Percentiles rank a stretch among this genome's conserved stretches.
Conservation (phyloP, 2,797 vertebrate species). For the Melanotaenia pygmaea region DNA sequence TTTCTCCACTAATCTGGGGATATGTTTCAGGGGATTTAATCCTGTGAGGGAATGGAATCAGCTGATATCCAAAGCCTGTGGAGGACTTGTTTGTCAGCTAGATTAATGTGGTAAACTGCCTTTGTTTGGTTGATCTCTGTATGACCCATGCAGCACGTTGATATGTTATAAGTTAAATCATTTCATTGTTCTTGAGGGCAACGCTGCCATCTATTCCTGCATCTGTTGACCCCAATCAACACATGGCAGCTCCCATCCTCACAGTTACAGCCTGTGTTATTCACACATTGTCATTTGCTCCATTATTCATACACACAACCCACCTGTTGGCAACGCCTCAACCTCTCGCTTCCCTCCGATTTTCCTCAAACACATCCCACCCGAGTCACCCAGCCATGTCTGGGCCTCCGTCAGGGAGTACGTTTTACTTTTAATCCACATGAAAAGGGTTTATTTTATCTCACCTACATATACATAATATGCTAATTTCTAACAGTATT, state of each 20-base stretch:
- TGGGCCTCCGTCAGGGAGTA: background rate
- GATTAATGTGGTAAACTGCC: constrained; percentile 1
- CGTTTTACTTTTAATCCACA: too few species aligned
- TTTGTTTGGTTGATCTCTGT: constrained; percentile 11
- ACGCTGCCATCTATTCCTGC: constrained; percentile 25
- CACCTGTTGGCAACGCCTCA: constrained; percentile 32
- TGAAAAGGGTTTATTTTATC: too few species aligned
- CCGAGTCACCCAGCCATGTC: constrained; percentile 7
- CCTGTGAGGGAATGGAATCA: constrained; percentile 66
- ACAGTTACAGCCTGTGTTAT: constrained; percentile 49
- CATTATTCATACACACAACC: constrained; percentile 62
- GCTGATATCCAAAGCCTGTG: constrained; percentile 32
- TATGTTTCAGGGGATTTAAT: constrained; percentile 76
- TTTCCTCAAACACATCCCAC: constrained; percentile 1
- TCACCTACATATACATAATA: too few species aligned
- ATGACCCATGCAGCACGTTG: background rate
- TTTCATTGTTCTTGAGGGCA: constrained; percentile 18
- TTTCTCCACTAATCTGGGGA: constrained; percentile 65
- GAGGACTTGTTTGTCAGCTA: constrained; percentile 28
- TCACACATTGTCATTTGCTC: constrained; percentile 39
- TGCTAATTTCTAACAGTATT: too few species aligned
- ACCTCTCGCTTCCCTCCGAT: constrained; percentile 23
- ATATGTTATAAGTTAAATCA: background rate
- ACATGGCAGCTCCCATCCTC: constrained; percentile 40
- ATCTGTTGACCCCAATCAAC: constrained; percentile 48